Conservation (phyloP, 2,113 vertebrate genomes). For the Chionis minor region DNA sequence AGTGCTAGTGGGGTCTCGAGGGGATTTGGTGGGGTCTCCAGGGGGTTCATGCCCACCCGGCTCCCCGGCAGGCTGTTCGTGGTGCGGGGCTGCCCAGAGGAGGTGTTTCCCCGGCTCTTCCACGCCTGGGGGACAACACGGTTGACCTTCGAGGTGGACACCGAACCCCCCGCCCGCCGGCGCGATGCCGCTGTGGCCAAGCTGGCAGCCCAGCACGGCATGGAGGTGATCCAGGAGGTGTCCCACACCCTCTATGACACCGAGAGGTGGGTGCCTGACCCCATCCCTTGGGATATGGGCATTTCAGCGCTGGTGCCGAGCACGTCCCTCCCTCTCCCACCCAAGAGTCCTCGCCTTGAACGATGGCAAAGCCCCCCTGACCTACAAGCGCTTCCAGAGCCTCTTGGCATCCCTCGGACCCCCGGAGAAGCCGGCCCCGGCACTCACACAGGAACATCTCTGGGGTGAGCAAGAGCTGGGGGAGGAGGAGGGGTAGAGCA, state of each 20-base stretch:
- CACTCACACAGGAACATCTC: constrained; percentile 57
- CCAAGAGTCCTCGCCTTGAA: constrained; percentile 75
- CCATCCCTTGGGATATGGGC: fast-evolving
- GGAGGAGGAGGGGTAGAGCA: neutral
- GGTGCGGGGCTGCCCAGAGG: constrained; percentile 63
- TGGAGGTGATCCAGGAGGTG: constrained; percentile 70
- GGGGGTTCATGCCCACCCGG: fast-evolving
- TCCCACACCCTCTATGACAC: constrained; percentile 75
- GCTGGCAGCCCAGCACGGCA: constrained; percentile 49
- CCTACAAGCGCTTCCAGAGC: constrained; percentile 70
- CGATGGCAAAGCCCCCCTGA: constrained; percentile 71
- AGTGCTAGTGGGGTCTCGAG: fast-evolving
- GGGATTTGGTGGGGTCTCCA: neutral
- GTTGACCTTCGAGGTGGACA: constrained; percentile 75
- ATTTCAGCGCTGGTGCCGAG: fast-evolving
- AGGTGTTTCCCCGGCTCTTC: constrained; percentile 73
- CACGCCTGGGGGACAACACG: constrained; percentile 62
- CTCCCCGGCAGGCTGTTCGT: constrained; percentile 67
- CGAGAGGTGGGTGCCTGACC: constrained; percentile 27
- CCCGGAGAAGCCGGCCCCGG: constrained; percentile 58
- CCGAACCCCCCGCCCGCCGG: constrained; percentile 64
- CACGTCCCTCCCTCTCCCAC: neutral
- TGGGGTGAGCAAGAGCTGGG: constrained; percentile 16
- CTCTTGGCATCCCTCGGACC: constrained; percentile 50
- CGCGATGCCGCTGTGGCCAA: constrained; percentile 40